Evolutionary conservation across 2,113 vertebrate genomes (phyloP).

Genomic region (Forbesichthys agassizii): DNA sequence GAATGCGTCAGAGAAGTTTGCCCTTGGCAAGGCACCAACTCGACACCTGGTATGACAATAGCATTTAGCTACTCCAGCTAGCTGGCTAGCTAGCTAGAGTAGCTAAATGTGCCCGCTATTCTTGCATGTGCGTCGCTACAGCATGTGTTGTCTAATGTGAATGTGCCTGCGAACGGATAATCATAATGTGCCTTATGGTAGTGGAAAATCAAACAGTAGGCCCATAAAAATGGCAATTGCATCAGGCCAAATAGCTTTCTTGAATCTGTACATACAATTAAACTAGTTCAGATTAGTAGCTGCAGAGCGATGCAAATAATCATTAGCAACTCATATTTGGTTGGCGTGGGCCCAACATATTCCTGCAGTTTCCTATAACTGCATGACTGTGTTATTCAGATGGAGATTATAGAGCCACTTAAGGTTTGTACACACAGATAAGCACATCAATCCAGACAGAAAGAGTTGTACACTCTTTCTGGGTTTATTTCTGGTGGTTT

Average conservation of each 20-base stretch:
- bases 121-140: not conserved
- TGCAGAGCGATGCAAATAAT: too few species aligned
- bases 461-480: too few species aligned
- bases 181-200: not conserved
- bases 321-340: too few species aligned
- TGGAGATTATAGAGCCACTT: too few species aligned
- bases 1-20: constrained; percentile 31
- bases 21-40: constrained; percentile 36
- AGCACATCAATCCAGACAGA: constrained; percentile 23
- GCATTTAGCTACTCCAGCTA: too few species aligned
- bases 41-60: constrained; percentile 14
- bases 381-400: too few species aligned
- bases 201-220: constrained; percentile 16
- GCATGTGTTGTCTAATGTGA: not conserved
- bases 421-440: constrained; percentile 32
- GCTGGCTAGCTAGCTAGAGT: not conserved
- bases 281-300: too few species aligned
- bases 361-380: too few species aligned
- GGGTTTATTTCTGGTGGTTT: too few species aligned
- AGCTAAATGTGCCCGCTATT: not conserved
- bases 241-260: not conserved
- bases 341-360: too few species aligned
- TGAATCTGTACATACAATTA: too few species aligned
- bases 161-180: not conserved
- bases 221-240: not conserved